Evolutionary conservation across 2,888 invertebrate genomes (phyloP).

Genomic region (Melikaiella ostensackeni): DNA sequence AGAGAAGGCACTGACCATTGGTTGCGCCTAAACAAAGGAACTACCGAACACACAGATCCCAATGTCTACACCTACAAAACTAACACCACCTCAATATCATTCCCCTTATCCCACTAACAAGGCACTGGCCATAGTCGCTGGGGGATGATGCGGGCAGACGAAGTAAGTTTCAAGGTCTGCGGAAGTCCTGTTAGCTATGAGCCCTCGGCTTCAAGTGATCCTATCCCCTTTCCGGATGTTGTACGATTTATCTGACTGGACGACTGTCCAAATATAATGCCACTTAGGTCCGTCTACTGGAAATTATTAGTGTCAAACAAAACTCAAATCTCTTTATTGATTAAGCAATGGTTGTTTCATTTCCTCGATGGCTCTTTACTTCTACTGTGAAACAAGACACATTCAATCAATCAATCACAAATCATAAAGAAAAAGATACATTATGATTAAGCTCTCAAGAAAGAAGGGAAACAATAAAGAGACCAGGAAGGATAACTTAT

Average conservation of each 20-base stretch:
- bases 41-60: constrained; percentile 39
- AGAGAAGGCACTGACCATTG: constrained; percentile 48
- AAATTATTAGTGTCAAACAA: neutral
- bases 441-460: neutral
- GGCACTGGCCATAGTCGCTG: constrained; percentile 46
- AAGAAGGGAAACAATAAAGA: neutral
- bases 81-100: constrained; percentile 52
- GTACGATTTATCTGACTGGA: constrained; percentile 17
- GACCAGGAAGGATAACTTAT: neutral
- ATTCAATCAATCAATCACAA: neutral
- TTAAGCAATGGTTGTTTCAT: neutral
- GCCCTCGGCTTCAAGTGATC: constrained; percentile 42
- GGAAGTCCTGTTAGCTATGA: constrained; percentile 45
- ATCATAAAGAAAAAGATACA: neutral
- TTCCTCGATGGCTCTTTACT: too few relatives aligned
- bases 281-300: neutral
- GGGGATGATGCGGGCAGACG: constrained; percentile 57
- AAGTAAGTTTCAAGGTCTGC: constrained; percentile 44
- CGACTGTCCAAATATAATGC: neutral
- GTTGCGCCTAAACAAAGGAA: constrained; percentile 54
- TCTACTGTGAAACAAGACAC: too few relatives aligned
- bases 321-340: neutral
- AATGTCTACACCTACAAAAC: constrained; percentile 44
- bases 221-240: constrained; percentile 40
- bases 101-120: constrained; percentile 47